A percentile compares a stretch with the other conserved stretches of the same genome.
phyloP scores from a whole-genome alignment of 2,113 vertebrate species.

The Thermophis baileyi region DNA sequence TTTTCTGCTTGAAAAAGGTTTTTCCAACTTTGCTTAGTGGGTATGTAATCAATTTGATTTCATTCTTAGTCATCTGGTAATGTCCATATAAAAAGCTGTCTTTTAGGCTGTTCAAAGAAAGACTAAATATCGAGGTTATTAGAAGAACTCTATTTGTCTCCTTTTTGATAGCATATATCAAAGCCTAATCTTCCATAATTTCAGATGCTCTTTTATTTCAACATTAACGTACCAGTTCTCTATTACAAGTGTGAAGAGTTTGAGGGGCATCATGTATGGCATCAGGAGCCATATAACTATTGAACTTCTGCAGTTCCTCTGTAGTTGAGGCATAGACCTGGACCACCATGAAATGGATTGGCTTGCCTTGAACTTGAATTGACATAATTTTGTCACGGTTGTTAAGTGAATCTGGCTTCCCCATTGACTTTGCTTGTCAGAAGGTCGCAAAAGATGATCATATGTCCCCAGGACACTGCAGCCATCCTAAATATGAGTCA shows the following conservation, averaged over 20 bases:
- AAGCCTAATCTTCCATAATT: background rate
- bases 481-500: background rate
- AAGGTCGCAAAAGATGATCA: background rate
- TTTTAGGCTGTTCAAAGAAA: background rate
- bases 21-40: background rate
- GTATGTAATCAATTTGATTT: background rate
- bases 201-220: background rate
- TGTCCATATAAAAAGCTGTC: background rate
- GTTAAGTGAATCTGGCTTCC: background rate
- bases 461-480: background rate
- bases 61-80: background rate
- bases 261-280: background rate
- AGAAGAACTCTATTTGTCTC: background rate
- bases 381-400: background rate
- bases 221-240: background rate
- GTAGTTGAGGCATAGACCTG: background rate
- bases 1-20: background rate
- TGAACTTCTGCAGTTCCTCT: background rate
- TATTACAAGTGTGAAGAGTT: background rate
- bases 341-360: background rate
- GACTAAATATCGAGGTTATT: background rate
- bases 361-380: background rate
- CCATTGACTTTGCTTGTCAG: background rate
- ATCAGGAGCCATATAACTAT: background rate
- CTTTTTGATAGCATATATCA: background rate